A percentile compares a stretch with the other conserved stretches of the same genome.
These are phyloP conservation scores for Coturnix japonica DNA, from an alignment of 2,113 vertebrate species.

Conservation along the genomic window DNA sequence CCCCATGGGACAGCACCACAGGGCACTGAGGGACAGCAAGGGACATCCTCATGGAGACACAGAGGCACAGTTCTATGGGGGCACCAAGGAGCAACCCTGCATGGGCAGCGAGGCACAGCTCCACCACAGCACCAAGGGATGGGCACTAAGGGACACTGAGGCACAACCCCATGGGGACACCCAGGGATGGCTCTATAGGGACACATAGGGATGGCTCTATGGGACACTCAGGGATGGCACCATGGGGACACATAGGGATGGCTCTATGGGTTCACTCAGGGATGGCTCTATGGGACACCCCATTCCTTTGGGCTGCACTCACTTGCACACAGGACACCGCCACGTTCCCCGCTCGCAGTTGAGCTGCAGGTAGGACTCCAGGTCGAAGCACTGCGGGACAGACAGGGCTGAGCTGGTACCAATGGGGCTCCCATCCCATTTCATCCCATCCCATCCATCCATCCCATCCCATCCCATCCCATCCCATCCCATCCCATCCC, in stretches of 20 bases:
- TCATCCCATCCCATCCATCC: no score
- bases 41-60: neutral
- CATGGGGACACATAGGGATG: neutral
- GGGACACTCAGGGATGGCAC: neutral
- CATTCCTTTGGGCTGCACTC: neutral
- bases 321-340: conserved; percentile 86
- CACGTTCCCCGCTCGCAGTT: conserved; percentile 86
- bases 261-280: no score
- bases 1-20: neutral
- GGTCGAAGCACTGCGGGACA: conserved; percentile 84
- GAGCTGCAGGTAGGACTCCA: conserved; percentile 89
- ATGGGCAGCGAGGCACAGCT: neutral
- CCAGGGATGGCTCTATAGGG: accelerated
- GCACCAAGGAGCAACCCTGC: neutral
- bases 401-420: neutral
- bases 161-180: neutral
- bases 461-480: no score
- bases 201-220: neutral
- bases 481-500: no score
- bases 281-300: neutral
- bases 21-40: neutral
- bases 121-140: neutral
- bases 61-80: neutral
- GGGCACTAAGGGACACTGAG: neutral
- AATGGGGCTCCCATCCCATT: neutral